Conservation (phyloP, 2,888 invertebrate genomes). For the Leptura quadrifasciata region DNA sequence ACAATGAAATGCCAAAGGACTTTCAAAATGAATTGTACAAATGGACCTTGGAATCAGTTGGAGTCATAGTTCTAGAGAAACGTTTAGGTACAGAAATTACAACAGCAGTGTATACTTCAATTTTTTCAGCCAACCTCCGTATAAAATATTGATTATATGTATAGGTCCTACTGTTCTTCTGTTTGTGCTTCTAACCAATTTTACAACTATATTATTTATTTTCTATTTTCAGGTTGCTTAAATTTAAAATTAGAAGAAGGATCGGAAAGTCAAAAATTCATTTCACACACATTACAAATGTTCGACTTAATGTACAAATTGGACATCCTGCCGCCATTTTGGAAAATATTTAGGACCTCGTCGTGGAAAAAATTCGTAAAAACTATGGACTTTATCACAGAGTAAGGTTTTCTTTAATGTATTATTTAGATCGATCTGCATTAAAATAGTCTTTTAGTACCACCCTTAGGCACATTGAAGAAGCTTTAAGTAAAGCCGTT, state of each 20-base stretch:
- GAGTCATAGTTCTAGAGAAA: slow-evolving; percentile 71
- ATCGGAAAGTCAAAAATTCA: slow-evolving; percentile 72
- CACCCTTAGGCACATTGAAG: slow-evolving; percentile 64
- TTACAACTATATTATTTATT: too few relatives aligned
- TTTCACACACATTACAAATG: slow-evolving; percentile 66
- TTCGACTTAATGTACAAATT: slow-evolving; percentile 66
- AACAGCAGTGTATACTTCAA: background rate
- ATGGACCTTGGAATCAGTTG: slow-evolving; percentile 79
- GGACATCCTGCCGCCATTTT: slow-evolving; percentile 68
- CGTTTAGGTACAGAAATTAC: slow-evolving; percentile 60
- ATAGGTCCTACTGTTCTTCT: too few relatives aligned
- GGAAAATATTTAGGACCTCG: slow-evolving; percentile 67
- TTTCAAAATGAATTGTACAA: slow-evolving; percentile 77
- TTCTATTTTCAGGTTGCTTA: slow-evolving; percentile 70
- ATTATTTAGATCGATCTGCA: background rate
- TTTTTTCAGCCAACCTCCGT: too few relatives aligned
- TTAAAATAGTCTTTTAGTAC: slow-evolving; percentile 57
- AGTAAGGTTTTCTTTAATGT: slow-evolving; percentile 38
- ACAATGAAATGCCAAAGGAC: slow-evolving; percentile 67
- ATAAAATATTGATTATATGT: too few relatives aligned
- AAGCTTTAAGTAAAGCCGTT: slow-evolving; percentile 52
- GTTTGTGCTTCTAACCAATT: too few relatives aligned
- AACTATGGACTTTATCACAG: slow-evolving; percentile 71
- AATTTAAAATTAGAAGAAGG: slow-evolving; percentile 63
- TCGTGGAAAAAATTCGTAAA: slow-evolving; percentile 66